Evolutionary conservation across 2,888 invertebrate species (phyloP).

Genomic region (Napeogenes inachia): DNA sequence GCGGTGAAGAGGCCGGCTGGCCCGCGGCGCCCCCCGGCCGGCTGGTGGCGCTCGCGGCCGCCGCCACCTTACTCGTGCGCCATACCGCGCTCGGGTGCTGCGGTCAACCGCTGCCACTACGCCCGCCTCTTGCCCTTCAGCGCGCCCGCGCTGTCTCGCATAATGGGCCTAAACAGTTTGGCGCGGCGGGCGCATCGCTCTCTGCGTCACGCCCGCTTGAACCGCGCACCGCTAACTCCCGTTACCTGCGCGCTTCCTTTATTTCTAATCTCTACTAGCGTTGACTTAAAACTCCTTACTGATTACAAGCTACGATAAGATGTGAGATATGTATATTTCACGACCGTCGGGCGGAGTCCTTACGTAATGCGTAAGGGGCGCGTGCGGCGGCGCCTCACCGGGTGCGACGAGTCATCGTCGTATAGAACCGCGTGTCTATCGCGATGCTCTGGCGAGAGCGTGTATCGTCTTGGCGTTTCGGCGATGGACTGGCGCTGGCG

Average conservation of each 20-base stretch:
- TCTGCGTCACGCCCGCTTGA: constrained; percentile 50
- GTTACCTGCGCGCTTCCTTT: constrained; percentile 38
- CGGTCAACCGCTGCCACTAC: constrained; percentile 47
- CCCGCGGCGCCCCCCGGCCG: constrained; percentile 70
- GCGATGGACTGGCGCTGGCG: constrained; percentile 60
- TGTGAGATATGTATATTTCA: constrained; percentile 43
- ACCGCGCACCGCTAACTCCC: constrained; percentile 37
- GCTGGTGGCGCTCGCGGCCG: constrained; percentile 53
- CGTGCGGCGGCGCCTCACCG: constrained; percentile 62
- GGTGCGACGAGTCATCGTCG: constrained; percentile 62
- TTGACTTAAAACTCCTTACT: constrained; percentile 25
- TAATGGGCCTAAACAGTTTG: constrained; percentile 43
- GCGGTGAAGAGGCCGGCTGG: constrained; percentile 62
- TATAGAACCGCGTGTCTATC: constrained; percentile 58
- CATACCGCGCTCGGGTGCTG: constrained; percentile 46
- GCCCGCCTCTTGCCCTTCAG: constrained; percentile 38
- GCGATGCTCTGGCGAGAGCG: constrained; percentile 52
- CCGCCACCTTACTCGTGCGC: constrained; percentile 57
- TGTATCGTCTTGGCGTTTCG: constrained; percentile 56
- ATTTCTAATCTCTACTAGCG: constrained; percentile 35
- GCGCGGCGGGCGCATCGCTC: constrained; percentile 48
- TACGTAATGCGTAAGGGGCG: constrained; percentile 61
- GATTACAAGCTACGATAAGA: constrained; percentile 34
- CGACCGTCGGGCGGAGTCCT: constrained; percentile 41
- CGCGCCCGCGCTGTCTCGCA: constrained; percentile 44